Evolutionary conservation across 2,888 invertebrate genomes (phyloP).

Genomic region (Boloria selene): DNA sequence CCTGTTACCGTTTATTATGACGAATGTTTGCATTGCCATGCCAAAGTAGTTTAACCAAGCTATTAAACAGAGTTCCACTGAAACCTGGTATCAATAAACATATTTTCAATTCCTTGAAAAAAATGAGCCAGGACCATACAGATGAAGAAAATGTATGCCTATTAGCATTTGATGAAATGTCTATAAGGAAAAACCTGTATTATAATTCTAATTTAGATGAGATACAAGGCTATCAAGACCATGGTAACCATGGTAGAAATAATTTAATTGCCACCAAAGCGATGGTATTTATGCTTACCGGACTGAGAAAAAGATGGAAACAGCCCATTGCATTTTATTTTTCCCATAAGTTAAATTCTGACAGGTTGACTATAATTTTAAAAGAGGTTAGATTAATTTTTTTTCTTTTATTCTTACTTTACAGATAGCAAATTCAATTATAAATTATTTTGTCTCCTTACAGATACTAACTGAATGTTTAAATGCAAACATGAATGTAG

Average conservation of each 20-base stretch:
- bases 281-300: constrained; percentile 34
- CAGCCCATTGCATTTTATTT: constrained; percentile 24
- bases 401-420: not conserved
- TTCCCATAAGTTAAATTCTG: constrained; percentile 15
- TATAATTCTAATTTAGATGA: constrained; percentile 23
- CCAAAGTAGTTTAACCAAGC: constrained; percentile 35
- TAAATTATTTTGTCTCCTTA: not conserved
- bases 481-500: constrained; percentile 11
- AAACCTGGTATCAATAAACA: constrained; percentile 38
- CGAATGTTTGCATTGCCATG: constrained; percentile 43
- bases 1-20: constrained; percentile 42
- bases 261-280: constrained; percentile 18
- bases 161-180: constrained; percentile 40
- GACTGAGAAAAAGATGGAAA: constrained; percentile 25
- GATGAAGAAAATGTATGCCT: constrained; percentile 28
- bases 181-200: constrained; percentile 32
- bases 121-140: constrained; percentile 24
- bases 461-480: constrained; percentile 19
- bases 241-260: constrained; percentile 22
- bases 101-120: constrained; percentile 35
- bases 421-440: not conserved
- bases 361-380: constrained; percentile 27
- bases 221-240: constrained; percentile 28
- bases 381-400: constrained; percentile 24
- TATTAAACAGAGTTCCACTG: constrained; percentile 41